Base-by-base conservation (phyloP, 2,888 invertebrate genomes). In the Hydropsyche betteni region DNA sequence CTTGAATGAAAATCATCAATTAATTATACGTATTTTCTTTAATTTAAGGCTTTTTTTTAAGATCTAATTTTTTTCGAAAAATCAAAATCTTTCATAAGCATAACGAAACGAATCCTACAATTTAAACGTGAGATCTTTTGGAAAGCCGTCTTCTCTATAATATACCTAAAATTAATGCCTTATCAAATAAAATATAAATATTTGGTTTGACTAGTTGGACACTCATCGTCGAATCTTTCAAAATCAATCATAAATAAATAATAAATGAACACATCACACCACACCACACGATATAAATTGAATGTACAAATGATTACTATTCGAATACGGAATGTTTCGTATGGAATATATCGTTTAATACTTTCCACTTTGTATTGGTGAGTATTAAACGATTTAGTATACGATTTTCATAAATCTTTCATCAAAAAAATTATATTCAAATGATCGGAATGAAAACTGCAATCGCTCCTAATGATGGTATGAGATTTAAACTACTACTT, bases 141-240 rank as follows among this genome's bases (percentile, higher is more conserved):
- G 69, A 72, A 36, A 75, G 77, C 77, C 71, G 77, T 16, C 12
- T 6, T 44, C n/a, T 53, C 5, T n/a, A 36, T 4, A 69, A 76
- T 53, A 61, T 73, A 76, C 73, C 24, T 58, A 58, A 58, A 34
- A 36, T 58, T 58, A 33, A 58, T 34, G 34, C 24, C 36, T 55
- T 70, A 70, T 53, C 14, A 10, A 71, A 38, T 58, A 69, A 44
- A 34, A n/a, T 61, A 51, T 38, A 14, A 7, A 69, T 71, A 14
- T 51, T 68, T 77, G 44, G 44, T 74, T 69, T 77, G 78, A 78
- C 78, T 78, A 78, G 78, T 74, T 74, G 16, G 44, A 24, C 77
- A 78, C 78, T 76, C 78, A 78, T 78, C 78, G 24, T 61, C 33
- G 44, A 33, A 70, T 10, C n/a, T 34, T 34, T 52, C 14, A 16